Conservation (phyloP, 1,140 invertebrate species). For the Lepidurus apus region DNA sequence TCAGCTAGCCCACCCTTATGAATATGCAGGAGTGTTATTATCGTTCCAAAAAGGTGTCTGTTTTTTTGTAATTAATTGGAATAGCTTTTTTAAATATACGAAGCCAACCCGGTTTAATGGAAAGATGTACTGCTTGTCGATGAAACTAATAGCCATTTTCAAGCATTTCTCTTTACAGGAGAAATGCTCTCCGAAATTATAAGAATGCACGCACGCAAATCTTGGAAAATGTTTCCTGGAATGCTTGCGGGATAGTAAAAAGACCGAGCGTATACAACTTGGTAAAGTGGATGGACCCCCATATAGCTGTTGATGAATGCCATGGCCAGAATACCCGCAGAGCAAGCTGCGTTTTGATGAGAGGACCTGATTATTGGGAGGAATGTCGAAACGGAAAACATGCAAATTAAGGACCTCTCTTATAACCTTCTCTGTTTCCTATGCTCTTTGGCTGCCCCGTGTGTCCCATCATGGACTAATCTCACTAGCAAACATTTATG, state of each 20-base stretch:
- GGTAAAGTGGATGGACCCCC: neutral
- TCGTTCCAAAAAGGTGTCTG: too few species aligned
- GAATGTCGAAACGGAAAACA: slow-evolving; percentile 21
- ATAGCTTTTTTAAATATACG: too few species aligned
- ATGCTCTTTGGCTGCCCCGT: neutral
- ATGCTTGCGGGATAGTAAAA: neutral
- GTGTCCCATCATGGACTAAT: neutral
- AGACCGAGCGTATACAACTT: neutral
- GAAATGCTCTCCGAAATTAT: neutral
- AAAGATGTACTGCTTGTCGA: too few species aligned
- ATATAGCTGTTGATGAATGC: slow-evolving; percentile 22
- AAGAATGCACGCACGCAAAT: neutral
- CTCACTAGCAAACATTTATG: neutral
- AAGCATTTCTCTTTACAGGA: neutral
- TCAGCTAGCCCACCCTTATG: too few species aligned
- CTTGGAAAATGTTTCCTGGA: neutral
- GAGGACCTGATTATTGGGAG: slow-evolving; percentile 15
- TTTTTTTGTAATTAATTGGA: too few species aligned
- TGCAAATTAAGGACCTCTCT: neutral
- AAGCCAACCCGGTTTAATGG: too few species aligned
- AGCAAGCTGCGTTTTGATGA: slow-evolving; percentile 13
- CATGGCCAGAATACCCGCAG: slow-evolving; percentile 16
- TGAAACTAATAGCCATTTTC: too few species aligned
- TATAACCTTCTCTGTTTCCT: neutral
- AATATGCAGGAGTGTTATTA: too few species aligned